Conservation (phyloP, 30 jellyfish, hydroid and myxozoan species). For the Hydractinia symbiolongicarpus region DNA sequence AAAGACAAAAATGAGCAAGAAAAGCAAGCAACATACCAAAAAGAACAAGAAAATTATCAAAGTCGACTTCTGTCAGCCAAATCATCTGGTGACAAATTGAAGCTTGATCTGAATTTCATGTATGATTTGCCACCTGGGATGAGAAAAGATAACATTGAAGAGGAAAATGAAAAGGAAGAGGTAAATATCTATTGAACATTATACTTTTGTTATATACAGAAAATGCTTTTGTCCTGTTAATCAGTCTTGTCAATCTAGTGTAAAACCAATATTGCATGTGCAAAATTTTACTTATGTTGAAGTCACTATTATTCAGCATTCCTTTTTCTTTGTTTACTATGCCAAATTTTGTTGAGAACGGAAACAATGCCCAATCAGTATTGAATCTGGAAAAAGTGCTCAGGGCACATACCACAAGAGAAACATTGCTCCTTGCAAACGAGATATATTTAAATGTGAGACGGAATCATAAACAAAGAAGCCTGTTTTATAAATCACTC, state of each 20-base stretch:
- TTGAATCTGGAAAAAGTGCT: too few species aligned
- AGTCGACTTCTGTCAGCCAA: conserved; percentile 68
- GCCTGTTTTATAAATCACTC: too few species aligned
- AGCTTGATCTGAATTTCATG: conserved; percentile 88
- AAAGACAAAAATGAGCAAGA: conserved; percentile 75
- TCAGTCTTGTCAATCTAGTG: background rate
- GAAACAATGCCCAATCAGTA: too few species aligned
- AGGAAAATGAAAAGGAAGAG: conserved; percentile 31
- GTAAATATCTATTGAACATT: background rate
- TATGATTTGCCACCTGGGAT: conserved; percentile 95
- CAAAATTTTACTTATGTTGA: background rate
- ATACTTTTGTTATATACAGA: background rate
- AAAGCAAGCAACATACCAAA: conserved; percentile 57
- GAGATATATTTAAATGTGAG: too few species aligned
- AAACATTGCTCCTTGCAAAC: too few species aligned
- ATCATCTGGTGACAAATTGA: conserved; percentile 71
- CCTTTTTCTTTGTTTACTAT: too few species aligned
- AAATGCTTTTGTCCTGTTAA: background rate
- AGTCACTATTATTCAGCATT: background rate
- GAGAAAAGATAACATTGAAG: conserved; percentile 36
- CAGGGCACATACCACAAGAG: too few species aligned
- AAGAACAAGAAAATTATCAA: conserved; percentile 76
- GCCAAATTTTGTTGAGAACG: too few species aligned
- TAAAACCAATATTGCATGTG: background rate
- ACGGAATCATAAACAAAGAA: too few species aligned